Evolutionary conservation across 2,113 vertebrate genomes (phyloP), one percentile per base, ranked within the genome.

Genomic region (Zeus faber): DNA sequence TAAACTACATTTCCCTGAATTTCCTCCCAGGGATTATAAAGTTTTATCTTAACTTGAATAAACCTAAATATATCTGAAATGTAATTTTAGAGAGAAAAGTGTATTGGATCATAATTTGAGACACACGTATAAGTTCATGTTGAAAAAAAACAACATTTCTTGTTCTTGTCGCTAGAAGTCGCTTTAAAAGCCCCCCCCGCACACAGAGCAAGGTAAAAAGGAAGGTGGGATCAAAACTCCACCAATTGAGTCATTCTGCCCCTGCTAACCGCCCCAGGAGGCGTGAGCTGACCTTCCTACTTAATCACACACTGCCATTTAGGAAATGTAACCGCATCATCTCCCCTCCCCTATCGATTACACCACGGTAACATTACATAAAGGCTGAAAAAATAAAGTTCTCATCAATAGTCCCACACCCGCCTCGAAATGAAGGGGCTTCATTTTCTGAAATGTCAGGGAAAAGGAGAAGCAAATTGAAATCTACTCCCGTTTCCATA

Each of bases 381-480:
- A 52, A 3, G 0, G 2, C 2, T 40, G 48, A 23, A 25, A 41
- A n/a, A n/a, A n/a, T n/a, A n/a, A n/a, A n/a, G n/a, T n/a, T n/a
- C n/a, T n/a, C n/a, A n/a, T n/a, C n/a, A n/a, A n/a, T n/a, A n/a
- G n/a, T n/a, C n/a, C n/a, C n/a, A n/a, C n/a, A n/a, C n/a, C n/a
- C n/a, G n/a, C n/a, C n/a, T n/a, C n/a, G n/a, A n/a, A n/a, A n/a
- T n/a, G 49, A 41, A 57, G 21, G 40, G 47, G 47, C 29, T 40
- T 33, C 1, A 14, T 16, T 53, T 71, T 75, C 41, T 66, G 47
- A 86, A 89, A 89, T 88, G 86, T 86, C 84, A 89, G 65, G 53
- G 63, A 76, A 82, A 68, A 65, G 43, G 59, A 5, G 49, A 58
- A 68, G 35, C 49, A 76, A 84, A 82, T 81, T 71, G 77, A 83